phyloP scores from a whole-genome alignment of 2,797 vertebrate species.

The Psittacula echo region DNA sequence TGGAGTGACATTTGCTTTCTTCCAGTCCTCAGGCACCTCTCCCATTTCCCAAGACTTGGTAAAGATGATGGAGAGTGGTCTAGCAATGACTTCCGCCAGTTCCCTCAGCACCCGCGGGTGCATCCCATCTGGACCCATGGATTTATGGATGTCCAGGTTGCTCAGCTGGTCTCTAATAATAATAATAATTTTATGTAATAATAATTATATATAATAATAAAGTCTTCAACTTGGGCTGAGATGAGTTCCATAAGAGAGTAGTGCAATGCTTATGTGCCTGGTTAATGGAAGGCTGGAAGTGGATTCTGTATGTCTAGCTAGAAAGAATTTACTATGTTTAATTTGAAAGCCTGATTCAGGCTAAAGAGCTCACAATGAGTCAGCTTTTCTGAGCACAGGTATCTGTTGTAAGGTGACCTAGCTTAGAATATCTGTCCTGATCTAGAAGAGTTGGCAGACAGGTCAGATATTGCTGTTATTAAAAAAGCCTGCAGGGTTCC shows the following conservation, averaged over 20 bases:
- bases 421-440: neutral
- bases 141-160: too few relatives aligned
- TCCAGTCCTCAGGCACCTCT: too few relatives aligned
- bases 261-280: neutral
- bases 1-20: too few relatives aligned
- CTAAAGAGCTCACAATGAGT: neutral
- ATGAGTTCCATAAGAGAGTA: neutral
- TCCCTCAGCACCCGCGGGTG: too few relatives aligned
- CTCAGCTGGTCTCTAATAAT: too few relatives aligned
- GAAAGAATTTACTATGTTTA: neutral
- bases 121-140: too few relatives aligned
- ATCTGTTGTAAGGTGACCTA: neutral
- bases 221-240: neutral
- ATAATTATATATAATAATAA: too few relatives aligned
- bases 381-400: neutral
- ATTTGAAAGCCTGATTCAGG: neutral
- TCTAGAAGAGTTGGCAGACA: neutral
- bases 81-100: too few relatives aligned
- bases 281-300: neutral
- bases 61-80: too few relatives aligned
- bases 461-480: neutral
- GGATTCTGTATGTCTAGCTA: neutral
- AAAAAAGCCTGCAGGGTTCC: neutral
- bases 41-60: too few relatives aligned
- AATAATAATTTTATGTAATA: too few relatives aligned